Conservation (phyloP, 2,888 invertebrate genomes). For the Hemistola chrysoprasaria region DNA sequence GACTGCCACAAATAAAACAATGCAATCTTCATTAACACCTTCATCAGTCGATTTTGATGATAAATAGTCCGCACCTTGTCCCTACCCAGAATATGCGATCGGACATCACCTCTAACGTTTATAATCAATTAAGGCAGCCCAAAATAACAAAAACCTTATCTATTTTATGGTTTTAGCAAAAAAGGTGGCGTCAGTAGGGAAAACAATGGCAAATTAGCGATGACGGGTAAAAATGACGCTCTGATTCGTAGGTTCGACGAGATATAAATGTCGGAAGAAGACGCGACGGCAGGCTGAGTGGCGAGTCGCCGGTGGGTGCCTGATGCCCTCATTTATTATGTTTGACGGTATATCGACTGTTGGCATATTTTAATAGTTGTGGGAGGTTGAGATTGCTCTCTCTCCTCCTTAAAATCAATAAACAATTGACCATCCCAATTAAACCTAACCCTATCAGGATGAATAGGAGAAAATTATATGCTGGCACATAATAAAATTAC, state of each 20-base stretch:
- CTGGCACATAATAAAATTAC: too few species aligned
- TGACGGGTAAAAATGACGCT: conserved; percentile 79
- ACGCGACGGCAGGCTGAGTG: conserved; percentile 47
- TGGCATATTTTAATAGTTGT: too few species aligned
- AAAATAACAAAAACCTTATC: conserved; percentile 66
- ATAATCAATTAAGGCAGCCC: conserved; percentile 69
- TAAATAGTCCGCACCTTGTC: conserved; percentile 40
- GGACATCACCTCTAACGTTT: conserved; percentile 53
- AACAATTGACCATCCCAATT: too few species aligned
- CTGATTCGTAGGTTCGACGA: conserved; percentile 46
- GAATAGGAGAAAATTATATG: too few species aligned
- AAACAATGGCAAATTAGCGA: conserved; percentile 81
- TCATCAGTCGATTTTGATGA: conserved; percentile 43
- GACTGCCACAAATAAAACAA: conserved; percentile 25
- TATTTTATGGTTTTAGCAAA: conserved; percentile 77
- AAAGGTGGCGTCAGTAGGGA: conserved; percentile 74
- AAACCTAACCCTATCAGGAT: too few species aligned
- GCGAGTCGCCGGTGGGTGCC: neutral
- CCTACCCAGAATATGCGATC: conserved; percentile 33
- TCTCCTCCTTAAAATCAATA: too few species aligned
- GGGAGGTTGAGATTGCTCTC: too few species aligned
- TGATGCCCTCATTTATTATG: conserved; percentile 19
- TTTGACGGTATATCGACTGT: conserved; percentile 31
- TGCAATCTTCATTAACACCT: conserved; percentile 25
- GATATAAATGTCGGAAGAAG: conserved; percentile 52